Evolutionary conservation across 2,113 vertebrate genomes (phyloP).

Genomic region (Gymnogyps californianus): DNA sequence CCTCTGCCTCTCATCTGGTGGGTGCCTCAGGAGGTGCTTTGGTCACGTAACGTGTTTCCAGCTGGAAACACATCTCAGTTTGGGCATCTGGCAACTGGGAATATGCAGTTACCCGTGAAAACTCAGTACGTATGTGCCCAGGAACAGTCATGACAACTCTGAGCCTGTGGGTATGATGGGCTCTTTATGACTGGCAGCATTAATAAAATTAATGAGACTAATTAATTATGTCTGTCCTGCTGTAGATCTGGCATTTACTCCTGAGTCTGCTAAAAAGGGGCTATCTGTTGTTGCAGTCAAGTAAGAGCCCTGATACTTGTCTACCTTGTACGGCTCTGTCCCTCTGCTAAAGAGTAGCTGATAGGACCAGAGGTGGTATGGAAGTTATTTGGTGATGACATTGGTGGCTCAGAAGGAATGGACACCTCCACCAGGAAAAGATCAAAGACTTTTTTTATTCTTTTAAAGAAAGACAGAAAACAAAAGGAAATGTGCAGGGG

Average conservation of each 20-base stretch:
- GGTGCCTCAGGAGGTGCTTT: not conserved
- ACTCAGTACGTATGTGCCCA: rapidly evolving
- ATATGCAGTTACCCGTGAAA: not conserved
- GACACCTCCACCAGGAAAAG: not conserved
- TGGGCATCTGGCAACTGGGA: not conserved
- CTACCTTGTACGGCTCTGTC: not conserved
- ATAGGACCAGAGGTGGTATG: not conserved
- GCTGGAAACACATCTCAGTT: not conserved
- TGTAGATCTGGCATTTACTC: not conserved
- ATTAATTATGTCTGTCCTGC: not conserved
- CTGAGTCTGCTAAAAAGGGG: not conserved
- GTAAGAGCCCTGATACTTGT: not conserved
- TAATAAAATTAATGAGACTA: not conserved
- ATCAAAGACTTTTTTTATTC: not conserved
- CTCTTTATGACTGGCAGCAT: not conserved
- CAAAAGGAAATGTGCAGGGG: not conserved
- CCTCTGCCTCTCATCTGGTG: not conserved
- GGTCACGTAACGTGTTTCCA: rapidly evolving
- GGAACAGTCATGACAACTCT: not conserved
- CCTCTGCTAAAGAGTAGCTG: not conserved
- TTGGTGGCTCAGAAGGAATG: not conserved
- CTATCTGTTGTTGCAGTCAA: not conserved
- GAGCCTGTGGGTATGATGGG: not conserved
- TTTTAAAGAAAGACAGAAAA: not conserved
- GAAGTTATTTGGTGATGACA: not conserved